Conservation (phyloP, 2,797 vertebrate species). For the Glyptemys insculpta region DNA sequence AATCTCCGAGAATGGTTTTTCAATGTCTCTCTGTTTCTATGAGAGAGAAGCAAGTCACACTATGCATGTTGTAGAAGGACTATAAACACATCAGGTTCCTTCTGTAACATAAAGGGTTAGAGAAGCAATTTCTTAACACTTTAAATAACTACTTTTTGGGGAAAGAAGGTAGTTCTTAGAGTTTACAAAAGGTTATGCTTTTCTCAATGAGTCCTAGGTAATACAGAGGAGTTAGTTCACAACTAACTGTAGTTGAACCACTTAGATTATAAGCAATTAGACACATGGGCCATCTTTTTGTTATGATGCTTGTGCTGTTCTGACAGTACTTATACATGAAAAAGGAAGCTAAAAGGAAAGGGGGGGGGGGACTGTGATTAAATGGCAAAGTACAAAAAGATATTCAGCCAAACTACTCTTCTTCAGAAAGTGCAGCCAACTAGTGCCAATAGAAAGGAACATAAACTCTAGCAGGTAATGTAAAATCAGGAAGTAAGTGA, state of each 20-base stretch:
- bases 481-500: neutral
- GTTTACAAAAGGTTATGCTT: neutral
- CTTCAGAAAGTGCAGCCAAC: neutral
- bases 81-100: neutral
- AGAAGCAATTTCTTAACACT: fast-evolving
- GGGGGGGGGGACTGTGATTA: fast-evolving
- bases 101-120: neutral
- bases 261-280: neutral
- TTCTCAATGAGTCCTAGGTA: neutral
- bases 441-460: neutral
- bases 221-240: neutral
- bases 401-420: neutral
- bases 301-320: fast-evolving
- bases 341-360: neutral
- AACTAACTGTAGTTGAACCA: neutral
- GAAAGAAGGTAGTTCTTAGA: neutral
- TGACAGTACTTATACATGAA: fast-evolving
- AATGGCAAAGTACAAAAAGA: neutral
- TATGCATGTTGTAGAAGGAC: neutral
- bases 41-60: neutral
- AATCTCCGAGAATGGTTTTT: neutral
- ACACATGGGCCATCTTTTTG: neutral
- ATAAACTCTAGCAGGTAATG: neutral
- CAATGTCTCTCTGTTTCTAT: neutral
- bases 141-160: neutral